Percentiles rank a stretch among this genome's conserved stretches.
Evolutionary conservation across 2,888 invertebrate genomes (phyloP).

Genomic region (Netelia virgata): DNA sequence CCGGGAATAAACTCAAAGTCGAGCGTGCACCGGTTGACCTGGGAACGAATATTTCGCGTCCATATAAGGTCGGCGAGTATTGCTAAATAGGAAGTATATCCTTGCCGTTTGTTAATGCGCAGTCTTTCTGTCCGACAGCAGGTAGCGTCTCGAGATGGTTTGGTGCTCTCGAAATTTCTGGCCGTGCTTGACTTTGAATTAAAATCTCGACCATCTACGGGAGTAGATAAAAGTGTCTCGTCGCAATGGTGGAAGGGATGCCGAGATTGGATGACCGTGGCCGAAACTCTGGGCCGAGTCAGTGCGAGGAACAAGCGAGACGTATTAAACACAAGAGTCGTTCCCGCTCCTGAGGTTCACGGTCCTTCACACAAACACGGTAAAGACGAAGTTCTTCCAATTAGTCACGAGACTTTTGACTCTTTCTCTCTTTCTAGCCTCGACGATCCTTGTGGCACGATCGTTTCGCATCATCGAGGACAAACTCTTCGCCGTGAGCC

Average conservation of each 20-base stretch:
- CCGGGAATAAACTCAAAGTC: conserved; percentile 47
- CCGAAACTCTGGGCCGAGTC: conserved; percentile 17
- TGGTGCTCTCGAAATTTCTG: conserved; percentile 71
- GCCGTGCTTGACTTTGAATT: conserved; percentile 72
- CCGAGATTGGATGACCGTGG: conserved; percentile 55
- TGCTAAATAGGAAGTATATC: conserved; percentile 75
- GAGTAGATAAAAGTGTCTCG: conserved; percentile 75
- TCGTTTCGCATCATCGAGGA: conserved; percentile 70
- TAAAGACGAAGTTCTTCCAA: conserved; percentile 60
- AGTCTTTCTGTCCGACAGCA: conserved; percentile 26
- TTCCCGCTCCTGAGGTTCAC: conserved; percentile 52
- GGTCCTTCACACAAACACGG: conserved; percentile 44
- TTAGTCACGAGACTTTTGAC: conserved; percentile 67
- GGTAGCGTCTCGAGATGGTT: no score
- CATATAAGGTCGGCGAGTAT: conserved; percentile 70
- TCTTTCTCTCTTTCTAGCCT: conserved; percentile 79
- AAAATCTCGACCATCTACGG: conserved; percentile 81
- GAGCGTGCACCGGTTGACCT: conserved; percentile 68
- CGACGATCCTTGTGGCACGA: conserved; percentile 75
- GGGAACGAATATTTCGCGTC: conserved; percentile 64
- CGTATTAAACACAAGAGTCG: neutral
- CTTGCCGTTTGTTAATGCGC: conserved; percentile 58
- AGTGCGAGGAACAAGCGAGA: no score
- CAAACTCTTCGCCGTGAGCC: conserved; percentile 30
- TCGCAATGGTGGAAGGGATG: neutral